A percentile compares a stretch with the other conserved stretches of the same genome.
Evolutionary conservation across 2,113 vertebrate species (phyloP).

Genomic region (Sander vitreus): DNA sequence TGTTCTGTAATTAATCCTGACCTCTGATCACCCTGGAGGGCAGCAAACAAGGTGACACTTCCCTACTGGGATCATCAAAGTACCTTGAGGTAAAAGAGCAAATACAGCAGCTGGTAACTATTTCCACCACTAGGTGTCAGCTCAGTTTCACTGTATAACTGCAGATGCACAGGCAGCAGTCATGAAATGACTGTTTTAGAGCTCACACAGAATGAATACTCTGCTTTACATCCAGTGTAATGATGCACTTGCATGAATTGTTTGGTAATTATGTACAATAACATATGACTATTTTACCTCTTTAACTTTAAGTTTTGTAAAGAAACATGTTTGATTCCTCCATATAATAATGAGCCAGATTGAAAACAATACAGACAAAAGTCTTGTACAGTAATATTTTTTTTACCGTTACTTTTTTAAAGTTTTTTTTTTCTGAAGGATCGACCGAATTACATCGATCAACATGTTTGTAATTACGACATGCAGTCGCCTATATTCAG

Average conservation of each 20-base stretch:
- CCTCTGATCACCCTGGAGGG: slow-evolving; percentile 39
- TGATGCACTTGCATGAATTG: not conserved
- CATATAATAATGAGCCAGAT: not conserved
- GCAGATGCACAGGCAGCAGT: not conserved
- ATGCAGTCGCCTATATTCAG: not conserved
- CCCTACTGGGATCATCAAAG: slow-evolving; percentile 48
- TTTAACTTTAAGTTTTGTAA: not conserved
- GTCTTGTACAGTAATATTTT: not conserved
- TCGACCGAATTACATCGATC: not conserved
- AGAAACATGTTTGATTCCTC: not conserved
- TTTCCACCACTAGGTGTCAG: slow-evolving; percentile 74
- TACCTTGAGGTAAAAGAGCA: slow-evolving; percentile 7
- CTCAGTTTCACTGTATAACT: slow-evolving; percentile 51
- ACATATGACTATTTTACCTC: not conserved
- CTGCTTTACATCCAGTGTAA: not conserved
- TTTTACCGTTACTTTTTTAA: no score
- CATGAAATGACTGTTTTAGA: not conserved
- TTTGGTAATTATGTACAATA: not conserved
- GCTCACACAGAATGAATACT: not conserved
- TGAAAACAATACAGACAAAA: not conserved
- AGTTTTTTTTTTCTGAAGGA: not conserved
- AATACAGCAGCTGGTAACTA: not conserved
- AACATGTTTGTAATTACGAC: slow-evolving; percentile 19
- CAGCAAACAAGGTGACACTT: slow-evolving; percentile 19
- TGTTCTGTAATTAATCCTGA: slow-evolving; percentile 57